These are phyloP conservation scores for Elmis aenea DNA, from an alignment of 2,888 invertebrate species.

Conservation along the genomic window DNA sequence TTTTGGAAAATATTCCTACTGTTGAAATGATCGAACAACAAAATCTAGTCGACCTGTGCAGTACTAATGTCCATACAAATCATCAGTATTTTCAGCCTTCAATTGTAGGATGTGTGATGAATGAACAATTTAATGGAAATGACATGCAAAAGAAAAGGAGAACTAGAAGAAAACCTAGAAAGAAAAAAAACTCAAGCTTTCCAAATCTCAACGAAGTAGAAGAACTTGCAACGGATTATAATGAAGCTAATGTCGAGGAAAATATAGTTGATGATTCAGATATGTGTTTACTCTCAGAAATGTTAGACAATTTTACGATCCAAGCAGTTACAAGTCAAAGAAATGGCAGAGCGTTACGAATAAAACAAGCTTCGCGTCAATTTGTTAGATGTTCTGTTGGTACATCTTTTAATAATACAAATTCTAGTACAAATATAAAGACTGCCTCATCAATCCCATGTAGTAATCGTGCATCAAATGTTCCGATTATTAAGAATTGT, in stretches of 20 bases:
- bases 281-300: conserved; percentile 3
- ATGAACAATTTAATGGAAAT: neutral
- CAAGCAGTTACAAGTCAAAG: conserved; percentile 17
- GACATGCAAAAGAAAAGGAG: conserved; percentile 4
- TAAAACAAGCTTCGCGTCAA: conserved; percentile 9
- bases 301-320: conserved; percentile 17
- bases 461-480: conserved; percentile 1
- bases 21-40: conserved; percentile 1
- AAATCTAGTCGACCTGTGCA: neutral
- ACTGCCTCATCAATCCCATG: neutral
- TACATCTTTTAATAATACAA: no score
- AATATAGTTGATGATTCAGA: neutral
- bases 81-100: no score
- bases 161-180: conserved; percentile 8
- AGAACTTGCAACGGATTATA: neutral
- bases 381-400: conserved; percentile 1
- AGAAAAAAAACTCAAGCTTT: conserved; percentile 1
- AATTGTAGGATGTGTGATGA: no score
- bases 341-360: conserved; percentile 14
- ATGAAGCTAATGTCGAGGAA: neutral
- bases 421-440: neutral
- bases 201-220: neutral
- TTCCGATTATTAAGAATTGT: conserved; percentile 1
- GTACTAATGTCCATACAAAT: neutral
- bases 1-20: conserved; percentile 1